Percentiles rank a stretch among this genome's conserved stretches.
Conservation (phyloP, 2,113 vertebrate genomes). For the Romanogobio albipinnatus region DNA sequence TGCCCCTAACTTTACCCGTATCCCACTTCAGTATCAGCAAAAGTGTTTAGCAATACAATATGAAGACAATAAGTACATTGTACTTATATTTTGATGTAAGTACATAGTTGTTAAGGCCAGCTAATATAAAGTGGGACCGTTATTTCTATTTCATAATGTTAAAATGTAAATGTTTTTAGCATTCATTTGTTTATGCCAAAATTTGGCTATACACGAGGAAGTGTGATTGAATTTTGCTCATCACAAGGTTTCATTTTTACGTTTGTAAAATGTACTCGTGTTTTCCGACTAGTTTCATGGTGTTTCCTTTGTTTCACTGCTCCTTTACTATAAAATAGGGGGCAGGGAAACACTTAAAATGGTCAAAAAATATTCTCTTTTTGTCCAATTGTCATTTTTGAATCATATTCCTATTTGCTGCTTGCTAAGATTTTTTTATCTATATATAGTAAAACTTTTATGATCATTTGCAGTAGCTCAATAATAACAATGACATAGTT, state of each 20-base stretch:
- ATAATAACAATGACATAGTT: too few species aligned
- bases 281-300: not conserved
- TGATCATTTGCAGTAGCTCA: too few species aligned
- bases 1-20: too few species aligned
- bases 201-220: not conserved
- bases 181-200: too few species aligned
- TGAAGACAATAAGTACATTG: too few species aligned
- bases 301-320: not conserved
- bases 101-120: too few species aligned
- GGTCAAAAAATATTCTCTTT: not conserved
- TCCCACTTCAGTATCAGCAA: too few species aligned
- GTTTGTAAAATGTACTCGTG: not conserved
- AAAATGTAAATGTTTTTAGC: not conserved
- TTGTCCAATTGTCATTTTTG: not conserved
- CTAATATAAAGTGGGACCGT: too few species aligned
- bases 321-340: not conserved
- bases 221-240: not conserved
- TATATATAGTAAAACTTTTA: too few species aligned
- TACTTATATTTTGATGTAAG: too few species aligned
- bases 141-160: not conserved
- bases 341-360: not conserved
- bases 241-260: not conserved
- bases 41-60: too few species aligned
- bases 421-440: not conserved
- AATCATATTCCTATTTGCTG: not conserved